These are phyloP conservation scores for Osmoderma eremita DNA, from an alignment of 2,888 invertebrate genomes.

Conservation along the genomic window DNA sequence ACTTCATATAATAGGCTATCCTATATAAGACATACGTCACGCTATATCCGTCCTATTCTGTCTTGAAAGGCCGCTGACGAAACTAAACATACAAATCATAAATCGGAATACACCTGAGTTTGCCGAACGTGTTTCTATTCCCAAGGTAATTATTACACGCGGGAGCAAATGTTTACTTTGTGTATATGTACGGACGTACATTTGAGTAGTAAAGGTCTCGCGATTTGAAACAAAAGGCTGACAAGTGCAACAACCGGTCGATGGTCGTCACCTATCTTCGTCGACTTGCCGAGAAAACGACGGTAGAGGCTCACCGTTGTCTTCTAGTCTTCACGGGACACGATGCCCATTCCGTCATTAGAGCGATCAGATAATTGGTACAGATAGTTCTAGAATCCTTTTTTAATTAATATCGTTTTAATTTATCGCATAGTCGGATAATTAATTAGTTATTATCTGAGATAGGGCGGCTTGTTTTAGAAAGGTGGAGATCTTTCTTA, in stretches of 20 bases:
- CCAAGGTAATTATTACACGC: slow-evolving; percentile 61
- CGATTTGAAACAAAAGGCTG: slow-evolving; percentile 62
- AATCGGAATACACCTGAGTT: slow-evolving; percentile 54
- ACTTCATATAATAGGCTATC: too few species aligned
- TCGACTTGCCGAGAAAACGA: background rate
- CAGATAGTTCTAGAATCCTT: slow-evolving; percentile 13
- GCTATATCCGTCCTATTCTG: background rate
- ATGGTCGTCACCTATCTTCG: slow-evolving; percentile 48
- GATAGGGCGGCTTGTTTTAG: too few species aligned
- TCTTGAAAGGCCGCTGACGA: slow-evolving; percentile 21
- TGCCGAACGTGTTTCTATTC: slow-evolving; percentile 57
- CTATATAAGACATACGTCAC: background rate
- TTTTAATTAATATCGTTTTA: slow-evolving; percentile 25
- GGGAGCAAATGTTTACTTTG: slow-evolving; percentile 61
- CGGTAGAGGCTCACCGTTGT: background rate
- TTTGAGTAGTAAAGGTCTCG: slow-evolving; percentile 55
- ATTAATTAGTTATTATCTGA: slow-evolving; percentile 12
- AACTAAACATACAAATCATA: slow-evolving; percentile 48
- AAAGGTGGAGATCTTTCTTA: too few species aligned
- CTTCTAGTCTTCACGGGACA: background rate
- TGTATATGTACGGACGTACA: slow-evolving; percentile 54
- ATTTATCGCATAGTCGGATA: background rate
- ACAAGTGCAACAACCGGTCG: slow-evolving; percentile 63
- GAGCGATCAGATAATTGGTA: slow-evolving; percentile 19
- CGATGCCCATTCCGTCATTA: slow-evolving; percentile 1